Evolutionary conservation across 2,888 invertebrate genomes (phyloP), one percentile per base, ranked within the genome.

Genomic region (Gerris lacustris): DNA sequence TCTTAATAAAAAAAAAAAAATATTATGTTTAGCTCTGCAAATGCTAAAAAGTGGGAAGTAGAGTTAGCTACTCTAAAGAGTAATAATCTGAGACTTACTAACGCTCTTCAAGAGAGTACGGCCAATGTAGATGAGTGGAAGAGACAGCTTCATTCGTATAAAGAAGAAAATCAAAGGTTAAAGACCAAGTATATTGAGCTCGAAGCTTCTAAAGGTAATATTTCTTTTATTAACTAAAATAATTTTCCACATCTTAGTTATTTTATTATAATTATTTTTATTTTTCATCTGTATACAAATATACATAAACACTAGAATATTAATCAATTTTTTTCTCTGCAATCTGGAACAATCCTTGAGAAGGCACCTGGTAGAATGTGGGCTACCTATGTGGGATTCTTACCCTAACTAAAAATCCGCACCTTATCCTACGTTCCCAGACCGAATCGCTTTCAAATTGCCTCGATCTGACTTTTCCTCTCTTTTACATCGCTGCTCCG

Each of bases 41-140:
- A 97, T 83, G 96, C 96, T 9, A 97, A 96, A 83, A 96, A 97
- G 81, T 97, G 97, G 97, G 97, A 97, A 84, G 90, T 96, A 64
- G 97, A 98, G 82, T 83, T 98, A 76, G 91, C 94, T 67, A 96
- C 96, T 1, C 83, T 98, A 76, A 97, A 97, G 84, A 96, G 92
- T 79, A 97, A 96, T 83, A 98, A 97, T 81, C 88, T 93, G 55
- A 87, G 96, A 75, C 84, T 98, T 78, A 97, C 97, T 6, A 94
- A 94, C 77, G 96, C 97, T 18, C 85, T 97, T 72, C 96, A 97
- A 82, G 90, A 91, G 78, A 95, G 94, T 79, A 96, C 96, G 47
- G 93, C 96, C 72, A 97, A 97, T 81, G 97, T 97, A 45, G 97
- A 97, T 79, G 96, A 97, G 82, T 97, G 97, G 97, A 97, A 97